A percentile compares a stretch with the other conserved stretches of the same genome.
Conservation (phyloP, 2,888 invertebrate genomes). For the Notocelia uddmanniana region DNA sequence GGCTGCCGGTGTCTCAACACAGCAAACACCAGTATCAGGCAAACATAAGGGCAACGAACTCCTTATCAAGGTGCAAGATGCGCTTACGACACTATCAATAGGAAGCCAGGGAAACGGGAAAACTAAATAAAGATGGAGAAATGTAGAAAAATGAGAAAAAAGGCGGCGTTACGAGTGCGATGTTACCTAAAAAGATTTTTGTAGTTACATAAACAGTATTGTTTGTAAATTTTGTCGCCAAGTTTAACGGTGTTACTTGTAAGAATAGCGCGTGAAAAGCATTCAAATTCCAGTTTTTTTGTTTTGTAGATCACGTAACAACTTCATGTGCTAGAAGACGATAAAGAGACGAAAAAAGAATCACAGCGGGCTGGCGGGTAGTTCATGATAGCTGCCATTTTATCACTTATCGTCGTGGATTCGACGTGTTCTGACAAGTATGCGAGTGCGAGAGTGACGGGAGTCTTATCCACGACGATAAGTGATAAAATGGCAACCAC, state of each 20-base stretch:
- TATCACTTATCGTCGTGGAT: too few species aligned
- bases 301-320: neutral
- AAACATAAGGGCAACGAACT: constrained; percentile 33
- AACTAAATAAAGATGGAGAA: neutral
- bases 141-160: neutral
- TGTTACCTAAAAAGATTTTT: neutral
- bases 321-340: too few species aligned
- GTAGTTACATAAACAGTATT: neutral
- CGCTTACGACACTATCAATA: constrained; percentile 20
- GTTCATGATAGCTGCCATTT: too few species aligned
- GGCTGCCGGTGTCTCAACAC: constrained; percentile 37
- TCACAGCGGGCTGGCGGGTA: too few species aligned
- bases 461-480: too few species aligned
- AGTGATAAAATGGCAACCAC: too few species aligned
- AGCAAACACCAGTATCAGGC: constrained; percentile 41
- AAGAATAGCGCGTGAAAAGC: neutral
- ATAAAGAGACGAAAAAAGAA: too few species aligned
- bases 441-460: too few species aligned
- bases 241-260: neutral
- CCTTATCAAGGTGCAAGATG: constrained; percentile 33
- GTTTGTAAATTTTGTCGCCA: neutral
- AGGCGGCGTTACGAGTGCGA: neutral
- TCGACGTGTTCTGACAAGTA: too few species aligned
- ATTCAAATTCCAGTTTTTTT: neutral
- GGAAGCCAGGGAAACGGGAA: constrained; percentile 18